Percentiles rank a stretch among this genome's conserved stretches.
These are phyloP conservation scores for Acanthosoma haemorrhoidale DNA, from an alignment of 2,888 invertebrate species.

Conservation along the genomic window DNA sequence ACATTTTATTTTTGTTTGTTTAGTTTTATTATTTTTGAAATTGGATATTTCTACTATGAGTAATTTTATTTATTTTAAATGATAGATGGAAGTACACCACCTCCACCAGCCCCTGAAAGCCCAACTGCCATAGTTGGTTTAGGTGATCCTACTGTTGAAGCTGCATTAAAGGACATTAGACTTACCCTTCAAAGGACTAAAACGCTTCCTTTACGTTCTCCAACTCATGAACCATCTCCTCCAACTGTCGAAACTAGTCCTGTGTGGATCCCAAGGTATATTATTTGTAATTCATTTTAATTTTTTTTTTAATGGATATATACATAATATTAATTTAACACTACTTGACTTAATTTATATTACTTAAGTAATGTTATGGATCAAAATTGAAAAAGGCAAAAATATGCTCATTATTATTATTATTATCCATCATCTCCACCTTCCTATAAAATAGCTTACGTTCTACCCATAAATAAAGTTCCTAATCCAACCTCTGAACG, in stretches of 20 bases:
- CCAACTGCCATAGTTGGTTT: slow-evolving; percentile 31
- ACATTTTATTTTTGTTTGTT: neutral
- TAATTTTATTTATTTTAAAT: neutral
- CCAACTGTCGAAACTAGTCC: slow-evolving; percentile 51
- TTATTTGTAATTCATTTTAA: neutral
- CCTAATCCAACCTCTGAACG: too few species aligned
- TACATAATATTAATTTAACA: too few species aligned
- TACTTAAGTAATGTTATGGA: too few species aligned
- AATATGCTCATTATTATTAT: too few species aligned
- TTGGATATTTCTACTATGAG: neutral
- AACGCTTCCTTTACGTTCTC: slow-evolving; percentile 55
- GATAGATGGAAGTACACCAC: slow-evolving; percentile 51
- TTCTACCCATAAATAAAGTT: too few species aligned
- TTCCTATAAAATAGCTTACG: too few species aligned
- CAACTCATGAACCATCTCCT: slow-evolving; percentile 46
- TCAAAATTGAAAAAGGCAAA: too few species aligned
- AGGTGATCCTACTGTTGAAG: slow-evolving; percentile 48
- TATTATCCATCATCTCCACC: neutral
- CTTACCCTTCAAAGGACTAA: slow-evolving; percentile 70
- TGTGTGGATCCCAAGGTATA: slow-evolving; percentile 64
- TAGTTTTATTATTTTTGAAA: neutral
- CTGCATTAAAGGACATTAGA: slow-evolving; percentile 77
- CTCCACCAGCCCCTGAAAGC: slow-evolving; percentile 69
- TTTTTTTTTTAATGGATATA: too few species aligned
- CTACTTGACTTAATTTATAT: too few species aligned